Evolutionary conservation across 53 echinoderm and acorn worm genomes (phyloP), one percentile per base, ranked within the genome.

Genomic region (Holothuria scabra): DNA sequence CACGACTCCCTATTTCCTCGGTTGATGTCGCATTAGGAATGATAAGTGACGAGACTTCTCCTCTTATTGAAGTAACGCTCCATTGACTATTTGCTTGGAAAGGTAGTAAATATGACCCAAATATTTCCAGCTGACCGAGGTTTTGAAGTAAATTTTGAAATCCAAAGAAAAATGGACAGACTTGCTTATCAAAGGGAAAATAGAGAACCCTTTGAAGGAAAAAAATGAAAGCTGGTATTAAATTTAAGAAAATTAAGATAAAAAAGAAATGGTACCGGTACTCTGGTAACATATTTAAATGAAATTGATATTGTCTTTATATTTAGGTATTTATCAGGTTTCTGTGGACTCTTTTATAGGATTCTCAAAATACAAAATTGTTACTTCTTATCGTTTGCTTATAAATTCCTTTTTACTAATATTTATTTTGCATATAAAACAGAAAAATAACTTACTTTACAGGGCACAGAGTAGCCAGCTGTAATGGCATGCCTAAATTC

Each of bases 161-260:
- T 12, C 58, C 79, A 55, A 79, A 79, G 32, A 4, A 28, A 19
- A 79, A 79, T 8, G 79, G 79, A 12, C 79, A 79, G 7, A 30
- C 30, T 28, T 79, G 79, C 58, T 31, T 59, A 26, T 79, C 79
- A 22, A 26, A 79, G 10, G 79, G 79, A 29, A 79, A 79, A 19
- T 57, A 79, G 26, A 13, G 13, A 4, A 79, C 33, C 7, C 79
- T 79, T 55, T n/a, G 32, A 31, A 13, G 5, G 55, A 76, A 76
- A 76, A 21, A 10, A 46, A 76, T 20, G 18, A 57, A 12, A 79
- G 41, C 41, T 41, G 7, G 10, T 4, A 41, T 35, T 41, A 41
- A 41, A 41, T 71, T 22, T 16, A 57, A 28, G 8, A 30, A 31
- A 31, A 57, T 33, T 24, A 24, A 8, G 1, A 16, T 3, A 0